Conservation (phyloP, 1,140 invertebrate genomes). For the Berghia stephanieae region DNA sequence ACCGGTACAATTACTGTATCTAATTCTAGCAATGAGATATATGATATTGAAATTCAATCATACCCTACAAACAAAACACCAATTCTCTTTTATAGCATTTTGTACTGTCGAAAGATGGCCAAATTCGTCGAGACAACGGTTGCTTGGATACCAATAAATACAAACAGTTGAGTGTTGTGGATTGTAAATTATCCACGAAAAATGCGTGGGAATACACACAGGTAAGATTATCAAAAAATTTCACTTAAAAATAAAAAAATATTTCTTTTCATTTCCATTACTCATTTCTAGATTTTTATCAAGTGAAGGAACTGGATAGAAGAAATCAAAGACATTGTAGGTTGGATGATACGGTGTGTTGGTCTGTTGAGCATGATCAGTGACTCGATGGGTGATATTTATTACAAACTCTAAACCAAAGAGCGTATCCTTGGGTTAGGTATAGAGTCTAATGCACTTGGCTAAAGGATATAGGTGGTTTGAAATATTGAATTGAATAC, state of each 20-base stretch:
- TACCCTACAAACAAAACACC: neutral
- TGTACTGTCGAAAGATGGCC: constrained; percentile 65
- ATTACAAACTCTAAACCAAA: no score
- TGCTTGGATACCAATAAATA: constrained; percentile 42
- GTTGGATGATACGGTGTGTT: no score
- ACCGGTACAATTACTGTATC: neutral
- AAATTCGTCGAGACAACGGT: constrained; percentile 42
- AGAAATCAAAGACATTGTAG: no score
- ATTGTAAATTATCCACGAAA: neutral
- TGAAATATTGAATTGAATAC: no score
- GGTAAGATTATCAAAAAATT: constrained; percentile 21
- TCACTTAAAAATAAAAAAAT: neutral
- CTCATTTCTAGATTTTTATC: neutral
- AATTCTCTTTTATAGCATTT: constrained; percentile 55
- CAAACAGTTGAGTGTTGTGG: constrained; percentile 24
- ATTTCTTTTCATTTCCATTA: neutral
- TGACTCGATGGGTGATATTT: no score
- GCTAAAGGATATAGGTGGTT: no score
- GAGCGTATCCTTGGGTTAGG: no score
- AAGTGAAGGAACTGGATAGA: neutral
- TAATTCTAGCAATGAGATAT: neutral
- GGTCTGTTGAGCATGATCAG: no score
- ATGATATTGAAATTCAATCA: neutral
- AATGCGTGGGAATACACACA: constrained; percentile 48
- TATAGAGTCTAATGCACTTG: no score